phyloP scores from a whole-genome alignment of 2,113 vertebrate species.

The Canis aureus region DNA sequence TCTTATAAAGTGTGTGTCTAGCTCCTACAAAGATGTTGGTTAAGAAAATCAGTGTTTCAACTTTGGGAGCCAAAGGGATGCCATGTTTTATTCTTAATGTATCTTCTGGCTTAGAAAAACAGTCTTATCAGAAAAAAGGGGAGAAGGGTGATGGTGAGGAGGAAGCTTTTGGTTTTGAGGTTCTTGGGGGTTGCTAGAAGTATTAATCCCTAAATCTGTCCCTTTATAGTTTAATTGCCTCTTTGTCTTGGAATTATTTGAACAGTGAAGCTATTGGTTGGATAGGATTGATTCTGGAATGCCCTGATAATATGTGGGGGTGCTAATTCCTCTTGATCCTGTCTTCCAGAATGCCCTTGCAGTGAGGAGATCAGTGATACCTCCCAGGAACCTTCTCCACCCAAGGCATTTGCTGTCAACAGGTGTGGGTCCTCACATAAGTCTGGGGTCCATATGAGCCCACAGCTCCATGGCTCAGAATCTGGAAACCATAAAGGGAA shows the following conservation, averaged over 20 bases:
- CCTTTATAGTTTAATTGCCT: background rate
- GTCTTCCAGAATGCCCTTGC: slow-evolving; percentile 88
- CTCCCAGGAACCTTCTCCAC: slow-evolving; percentile 87
- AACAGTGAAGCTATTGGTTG: background rate
- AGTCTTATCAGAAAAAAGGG: background rate
- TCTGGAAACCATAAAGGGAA: slow-evolving; percentile 90
- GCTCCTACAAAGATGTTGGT: background rate
- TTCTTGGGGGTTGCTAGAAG: background rate
- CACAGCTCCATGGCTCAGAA: slow-evolving; percentile 88
- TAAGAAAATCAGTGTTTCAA: slow-evolving; percentile 28
- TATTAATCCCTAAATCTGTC: background rate
- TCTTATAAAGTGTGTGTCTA: background rate
- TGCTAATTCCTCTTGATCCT: slow-evolving; percentile 55
- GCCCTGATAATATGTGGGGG: background rate
- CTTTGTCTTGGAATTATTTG: background rate
- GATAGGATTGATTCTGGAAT: slow-evolving; percentile 42
- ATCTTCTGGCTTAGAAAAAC: slow-evolving; percentile 41
- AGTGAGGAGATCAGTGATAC: slow-evolving; percentile 90
- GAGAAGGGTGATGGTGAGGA: background rate
- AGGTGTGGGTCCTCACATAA: slow-evolving; percentile 87
- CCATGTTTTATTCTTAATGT: background rate
- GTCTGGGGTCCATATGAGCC: slow-evolving; percentile 89
- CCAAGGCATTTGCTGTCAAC: slow-evolving; percentile 85
- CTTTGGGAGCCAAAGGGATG: background rate
- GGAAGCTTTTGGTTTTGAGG: slow-evolving; percentile 30